Evolutionary conservation across 1,140 invertebrate genomes (phyloP).

Genomic region (Bombus waltoni): DNA sequence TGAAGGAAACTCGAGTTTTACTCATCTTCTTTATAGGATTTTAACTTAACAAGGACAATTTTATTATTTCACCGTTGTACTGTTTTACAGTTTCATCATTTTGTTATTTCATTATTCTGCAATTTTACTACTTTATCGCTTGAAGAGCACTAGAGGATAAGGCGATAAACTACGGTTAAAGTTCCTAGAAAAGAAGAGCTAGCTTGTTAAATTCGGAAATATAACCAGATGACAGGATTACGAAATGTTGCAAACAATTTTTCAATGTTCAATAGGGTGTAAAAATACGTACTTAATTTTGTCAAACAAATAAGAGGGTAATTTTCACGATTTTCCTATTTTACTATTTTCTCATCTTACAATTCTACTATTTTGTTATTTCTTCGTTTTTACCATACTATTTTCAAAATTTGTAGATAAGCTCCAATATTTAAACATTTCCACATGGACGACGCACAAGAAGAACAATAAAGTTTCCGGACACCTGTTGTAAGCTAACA

Average conservation of each 20-base stretch:
- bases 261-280: not conserved
- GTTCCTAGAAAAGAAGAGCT: not conserved
- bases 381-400: not conserved
- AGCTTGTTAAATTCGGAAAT: not conserved
- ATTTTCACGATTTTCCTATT: not conserved
- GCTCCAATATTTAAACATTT: not conserved
- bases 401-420: not conserved
- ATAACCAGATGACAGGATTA: not conserved
- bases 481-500: not conserved
- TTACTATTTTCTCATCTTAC: not conserved
- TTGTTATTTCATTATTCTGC: too few relatives aligned
- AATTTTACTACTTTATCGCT: too few relatives aligned
- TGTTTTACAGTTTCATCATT: too few relatives aligned
- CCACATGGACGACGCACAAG: not conserved
- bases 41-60: not conserved
- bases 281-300: not conserved
- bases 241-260: not conserved
- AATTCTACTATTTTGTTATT: not conserved
- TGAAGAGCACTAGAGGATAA: too few relatives aligned
- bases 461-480: not conserved
- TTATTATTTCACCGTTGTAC: too few relatives aligned
- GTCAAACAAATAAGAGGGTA: not conserved
- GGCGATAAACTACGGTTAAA: too few relatives aligned
- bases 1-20: too few relatives aligned
- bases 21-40: not conserved